Percentiles rank a stretch among this genome's conserved stretches.
Conservation (phyloP, 2,113 vertebrate genomes). For the Morphnarchus princeps region DNA sequence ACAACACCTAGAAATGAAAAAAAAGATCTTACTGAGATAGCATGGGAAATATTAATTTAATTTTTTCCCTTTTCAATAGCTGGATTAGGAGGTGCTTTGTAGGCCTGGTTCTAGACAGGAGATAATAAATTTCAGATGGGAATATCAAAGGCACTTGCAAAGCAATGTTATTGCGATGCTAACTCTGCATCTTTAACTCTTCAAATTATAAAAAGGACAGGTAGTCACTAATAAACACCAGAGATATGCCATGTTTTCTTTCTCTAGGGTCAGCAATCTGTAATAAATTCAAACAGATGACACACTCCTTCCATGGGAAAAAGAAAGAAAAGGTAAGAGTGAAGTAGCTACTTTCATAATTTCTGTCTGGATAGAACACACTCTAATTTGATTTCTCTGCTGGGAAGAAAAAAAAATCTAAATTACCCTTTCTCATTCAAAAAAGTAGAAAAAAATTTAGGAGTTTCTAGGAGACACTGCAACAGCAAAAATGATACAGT, state of each 20-base stretch:
- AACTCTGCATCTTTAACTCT: not conserved
- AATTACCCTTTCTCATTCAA: not conserved
- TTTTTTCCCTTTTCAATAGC: not conserved
- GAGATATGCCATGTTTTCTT: not conserved
- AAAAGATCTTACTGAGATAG: not conserved
- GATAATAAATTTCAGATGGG: not conserved
- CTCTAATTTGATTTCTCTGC: not conserved
- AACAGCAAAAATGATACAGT: not conserved
- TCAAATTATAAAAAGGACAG: not conserved
- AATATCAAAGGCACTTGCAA: not conserved
- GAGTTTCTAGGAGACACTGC: not conserved
- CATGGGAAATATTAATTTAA: not conserved
- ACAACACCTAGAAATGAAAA: not conserved
- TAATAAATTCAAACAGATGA: not conserved
- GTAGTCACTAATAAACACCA: not conserved
- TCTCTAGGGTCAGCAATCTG: not conserved
- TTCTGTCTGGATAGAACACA: not conserved
- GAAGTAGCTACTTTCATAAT: not conserved
- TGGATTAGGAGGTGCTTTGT: not conserved
- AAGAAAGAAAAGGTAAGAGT: not conserved
- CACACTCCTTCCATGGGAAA: not conserved
- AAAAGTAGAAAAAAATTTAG: not conserved
- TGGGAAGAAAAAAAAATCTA: not conserved
- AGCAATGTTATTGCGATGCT: not conserved
- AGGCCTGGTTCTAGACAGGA: not conserved